Conservation (phyloP, 1,140 invertebrate species). For the Saccostrea echinata region DNA sequence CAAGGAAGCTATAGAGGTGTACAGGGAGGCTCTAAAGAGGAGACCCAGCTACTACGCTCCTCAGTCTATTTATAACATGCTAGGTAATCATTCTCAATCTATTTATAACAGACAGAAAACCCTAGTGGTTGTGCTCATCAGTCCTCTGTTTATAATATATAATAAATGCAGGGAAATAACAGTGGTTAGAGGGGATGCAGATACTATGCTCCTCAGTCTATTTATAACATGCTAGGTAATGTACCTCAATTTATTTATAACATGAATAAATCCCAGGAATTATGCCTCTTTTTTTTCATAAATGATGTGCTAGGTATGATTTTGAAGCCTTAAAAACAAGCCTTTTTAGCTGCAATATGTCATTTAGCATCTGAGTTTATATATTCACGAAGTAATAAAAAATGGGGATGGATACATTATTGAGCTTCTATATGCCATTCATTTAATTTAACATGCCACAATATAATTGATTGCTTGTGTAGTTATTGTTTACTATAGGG, state of each 20-base stretch:
- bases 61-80: slow-evolving; percentile 91
- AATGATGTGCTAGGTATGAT: too few relatives aligned
- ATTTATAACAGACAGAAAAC: background rate
- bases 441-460: too few relatives aligned
- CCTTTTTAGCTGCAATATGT: too few relatives aligned
- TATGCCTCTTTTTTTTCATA: background rate
- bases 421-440: too few relatives aligned
- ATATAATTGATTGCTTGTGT: too few relatives aligned
- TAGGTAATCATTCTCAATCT: slow-evolving; percentile 80
- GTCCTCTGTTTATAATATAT: background rate
- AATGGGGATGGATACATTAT: too few relatives aligned
- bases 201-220: slow-evolving; percentile 90
- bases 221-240: slow-evolving; percentile 89
- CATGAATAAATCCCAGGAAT: background rate
- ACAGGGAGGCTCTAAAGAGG: slow-evolving; percentile 90
- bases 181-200: slow-evolving; percentile 85
- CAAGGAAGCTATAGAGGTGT: slow-evolving; percentile 90
- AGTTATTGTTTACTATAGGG: too few relatives aligned
- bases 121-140: background rate
- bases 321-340: too few relatives aligned
- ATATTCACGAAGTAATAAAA: too few relatives aligned
- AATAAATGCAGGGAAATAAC: background rate
- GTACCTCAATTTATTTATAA: background rate
- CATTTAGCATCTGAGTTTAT: too few relatives aligned
- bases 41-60: slow-evolving; percentile 91